Base-by-base conservation (phyloP, 2,888 invertebrate species). In the Ichneumon xanthorius region DNA sequence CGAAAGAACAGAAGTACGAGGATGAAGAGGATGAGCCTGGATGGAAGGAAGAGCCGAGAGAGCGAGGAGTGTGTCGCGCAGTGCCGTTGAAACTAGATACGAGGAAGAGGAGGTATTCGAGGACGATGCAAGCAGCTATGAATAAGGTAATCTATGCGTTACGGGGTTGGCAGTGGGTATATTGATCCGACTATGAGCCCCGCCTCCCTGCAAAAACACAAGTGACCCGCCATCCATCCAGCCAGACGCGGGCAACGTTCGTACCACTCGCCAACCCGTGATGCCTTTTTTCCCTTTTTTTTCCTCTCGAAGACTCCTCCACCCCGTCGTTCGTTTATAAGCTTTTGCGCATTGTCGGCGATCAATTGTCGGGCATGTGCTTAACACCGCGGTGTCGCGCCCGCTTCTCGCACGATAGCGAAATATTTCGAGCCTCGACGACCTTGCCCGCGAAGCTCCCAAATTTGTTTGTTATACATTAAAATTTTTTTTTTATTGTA, bases 101-200 rank as follows among this genome's bases (percentile, higher is more conserved):
- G 33, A 78, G 30, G 75, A 55, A 63, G 77, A 61, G 55, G 73
- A 79, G 75, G 72, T 65, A 87, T 84, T 84, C 83, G 82, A 86
- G 71, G 70, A 86, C 77, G 82, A 85, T 83, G 82, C 77, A 83
- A 76, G 84, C 85, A 84, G 88, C 87, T 89, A 91, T 90, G 91
- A 92, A 91, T 91, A 92, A 91, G 90, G 89, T 90, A 91, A 92
- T 91, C 89, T 90, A 90, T 91, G 91, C 90, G 86, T 91, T 91
- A 91, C 89, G 88, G 89, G 89, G 90, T 89, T 90, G 91, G 88
- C 87, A 88, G 89, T 90, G 90, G 88, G 89, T 92, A 92, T 92
- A 92, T 92, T 92, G 92, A 92, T 92, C 92, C 90, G 88, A 87
- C 88, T 88, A 89, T 89, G 88, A 87, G 88, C 90, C 88, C 86